Percentiles rank a stretch among this genome's conserved stretches.
These are phyloP conservation scores for Drosophila pachea DNA, from an alignment of 1,140 invertebrate species.

Conservation along the genomic window DNA sequence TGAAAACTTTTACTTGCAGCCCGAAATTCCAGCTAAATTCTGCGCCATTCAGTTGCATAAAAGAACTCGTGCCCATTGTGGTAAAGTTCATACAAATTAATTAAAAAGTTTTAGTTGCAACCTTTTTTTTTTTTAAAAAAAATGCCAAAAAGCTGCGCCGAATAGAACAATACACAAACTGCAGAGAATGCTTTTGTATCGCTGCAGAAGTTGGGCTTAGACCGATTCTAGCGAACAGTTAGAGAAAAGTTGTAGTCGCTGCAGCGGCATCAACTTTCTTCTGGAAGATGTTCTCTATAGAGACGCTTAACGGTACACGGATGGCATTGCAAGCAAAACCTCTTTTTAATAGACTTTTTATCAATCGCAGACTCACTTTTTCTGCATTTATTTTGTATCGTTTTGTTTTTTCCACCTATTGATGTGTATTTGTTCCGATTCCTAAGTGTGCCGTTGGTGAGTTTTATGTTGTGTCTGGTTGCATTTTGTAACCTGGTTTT, in stretches of 20 bases:
- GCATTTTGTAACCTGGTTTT: conserved; percentile 76
- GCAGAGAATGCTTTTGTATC: conserved; percentile 2
- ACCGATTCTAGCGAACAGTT: background rate
- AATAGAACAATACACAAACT: background rate
- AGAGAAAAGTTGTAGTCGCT: conserved; percentile 1
- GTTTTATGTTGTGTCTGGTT: conserved; percentile 66
- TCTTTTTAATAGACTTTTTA: conserved; percentile 68
- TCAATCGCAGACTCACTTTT: conserved; percentile 70
- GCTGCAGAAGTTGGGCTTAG: background rate
- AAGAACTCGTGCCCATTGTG: background rate
- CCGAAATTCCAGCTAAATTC: background rate
- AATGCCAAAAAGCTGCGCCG: background rate
- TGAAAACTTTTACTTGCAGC: background rate
- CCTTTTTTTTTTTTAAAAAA: conserved; percentile 5
- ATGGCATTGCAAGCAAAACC: conserved; percentile 35
- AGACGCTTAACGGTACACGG: conserved; percentile 7
- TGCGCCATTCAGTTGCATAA: background rate
- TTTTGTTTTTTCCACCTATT: conserved; percentile 28
- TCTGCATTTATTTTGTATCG: conserved; percentile 34
- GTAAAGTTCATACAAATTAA: conserved; percentile 27
- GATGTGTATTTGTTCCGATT: conserved; percentile 32
- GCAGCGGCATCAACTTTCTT: conserved; percentile 10
- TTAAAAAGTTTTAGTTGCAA: conserved; percentile 31
- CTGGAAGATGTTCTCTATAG: background rate
- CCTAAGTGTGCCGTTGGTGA: conserved; percentile 58